Base-by-base conservation (phyloP, 2,888 invertebrate genomes). In the Mayetiola destructor region DNA sequence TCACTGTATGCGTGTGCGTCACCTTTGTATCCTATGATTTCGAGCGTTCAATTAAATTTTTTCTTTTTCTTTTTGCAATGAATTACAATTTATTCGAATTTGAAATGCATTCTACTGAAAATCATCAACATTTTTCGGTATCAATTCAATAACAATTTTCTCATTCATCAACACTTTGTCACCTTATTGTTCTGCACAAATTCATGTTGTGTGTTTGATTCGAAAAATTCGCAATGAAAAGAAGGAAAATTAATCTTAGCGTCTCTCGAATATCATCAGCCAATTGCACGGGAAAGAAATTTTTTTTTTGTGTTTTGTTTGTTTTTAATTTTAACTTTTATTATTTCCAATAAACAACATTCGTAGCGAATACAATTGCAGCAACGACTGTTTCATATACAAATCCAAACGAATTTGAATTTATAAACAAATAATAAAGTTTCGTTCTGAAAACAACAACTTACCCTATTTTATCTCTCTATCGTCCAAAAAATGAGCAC, bases 401-500 rank as follows among this genome's bases (percentile, higher is more conserved):
- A 48, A n/a, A 14, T 16, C n/a, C 48, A 48, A 5, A 4, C 23
- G n/a, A n/a, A 27, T n/a, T 48, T 32, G 12, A 48, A 48, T 48
- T 48, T n/a, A 39, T 39, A 39, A 39, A 39, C 39, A 39, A 39
- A 36, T 14, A 42, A 42, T 23, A 4, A 42, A 23, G 3, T 6
- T 39, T 39, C 20, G 23, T 27, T 48, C 5, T 48, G 48, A 23
- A 27, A 27, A n/a, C n/a, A n/a, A n/a, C n/a, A n/a, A 27, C 48
- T 48, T 48, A 48, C 48, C 48, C 27, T 48, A n/a, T 48, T 48
- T 48, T 48, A 48, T 48, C 48, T 48, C 48, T n/a, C n/a, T n/a
- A n/a, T n/a, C n/a, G n/a, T n/a, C n/a, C n/a, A n/a, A n/a, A n/a
- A n/a, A n/a, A n/a, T n/a, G n/a, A n/a, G n/a, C n/a, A n/a, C n/a